Evolutionary conservation across 2,888 invertebrate species (phyloP).

Genomic region (Andrena fulva): DNA sequence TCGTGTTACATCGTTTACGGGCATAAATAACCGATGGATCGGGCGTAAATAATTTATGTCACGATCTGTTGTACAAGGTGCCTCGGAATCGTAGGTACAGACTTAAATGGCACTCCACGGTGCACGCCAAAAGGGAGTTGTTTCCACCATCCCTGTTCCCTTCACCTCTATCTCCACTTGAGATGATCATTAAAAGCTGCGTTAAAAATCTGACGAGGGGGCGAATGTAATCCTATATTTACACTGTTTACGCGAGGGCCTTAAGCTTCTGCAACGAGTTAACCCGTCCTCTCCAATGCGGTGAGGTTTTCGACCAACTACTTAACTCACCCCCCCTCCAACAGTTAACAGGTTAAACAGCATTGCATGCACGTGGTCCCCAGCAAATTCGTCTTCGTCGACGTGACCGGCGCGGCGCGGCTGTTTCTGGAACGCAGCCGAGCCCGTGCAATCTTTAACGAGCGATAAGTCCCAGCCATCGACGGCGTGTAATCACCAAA

Average conservation of each 20-base stretch:
- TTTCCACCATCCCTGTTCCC: not conserved
- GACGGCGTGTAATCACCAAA: conserved; percentile 66
- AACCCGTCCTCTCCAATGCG: not conserved
- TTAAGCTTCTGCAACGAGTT: too few species aligned
- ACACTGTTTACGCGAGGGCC: too few species aligned
- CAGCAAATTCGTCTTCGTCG: conserved; percentile 26
- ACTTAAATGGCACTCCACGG: too few species aligned
- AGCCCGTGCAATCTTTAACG: conserved; percentile 57
- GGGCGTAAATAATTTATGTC: not conserved
- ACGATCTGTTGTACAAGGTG: not conserved
- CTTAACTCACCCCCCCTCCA: too few species aligned
- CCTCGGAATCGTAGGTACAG: too few species aligned
- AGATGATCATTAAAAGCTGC: too few species aligned
- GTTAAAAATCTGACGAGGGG: too few species aligned
- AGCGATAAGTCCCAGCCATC: conserved; percentile 57
- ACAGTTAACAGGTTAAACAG: conserved; percentile 11
- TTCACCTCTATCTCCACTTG: too few species aligned
- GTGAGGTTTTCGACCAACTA: not conserved
- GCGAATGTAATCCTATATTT: too few species aligned
- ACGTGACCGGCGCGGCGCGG: not conserved
- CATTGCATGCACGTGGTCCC: conserved; percentile 5
- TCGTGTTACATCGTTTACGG: not conserved
- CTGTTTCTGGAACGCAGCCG: conserved; percentile 20
- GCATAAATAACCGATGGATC: not conserved
- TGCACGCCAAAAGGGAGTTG: not conserved